Percentiles rank a stretch among this genome's conserved stretches.
Evolutionary conservation across 2,113 vertebrate genomes (phyloP).

Genomic region (Nothobranchius furzeri): DNA sequence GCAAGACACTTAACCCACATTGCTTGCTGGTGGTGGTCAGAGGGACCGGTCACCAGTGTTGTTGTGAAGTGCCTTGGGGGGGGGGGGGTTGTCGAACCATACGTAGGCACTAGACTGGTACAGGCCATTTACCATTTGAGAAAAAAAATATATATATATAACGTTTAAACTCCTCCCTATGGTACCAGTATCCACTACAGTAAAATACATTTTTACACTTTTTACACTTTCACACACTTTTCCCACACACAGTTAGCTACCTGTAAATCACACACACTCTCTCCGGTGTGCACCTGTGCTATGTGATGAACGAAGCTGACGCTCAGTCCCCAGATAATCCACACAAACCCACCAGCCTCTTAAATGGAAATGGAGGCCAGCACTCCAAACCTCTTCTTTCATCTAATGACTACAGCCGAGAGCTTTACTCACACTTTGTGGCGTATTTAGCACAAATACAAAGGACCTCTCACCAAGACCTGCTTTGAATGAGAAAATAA

Average conservation of each 20-base stretch:
- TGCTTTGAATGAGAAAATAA: constrained; percentile 21
- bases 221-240: background rate
- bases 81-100: too few relatives aligned
- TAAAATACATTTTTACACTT: constrained; percentile 4
- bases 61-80: too few relatives aligned
- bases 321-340: constrained; percentile 38
- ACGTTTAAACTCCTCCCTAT: background rate
- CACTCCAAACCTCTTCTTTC: constrained; percentile 45
- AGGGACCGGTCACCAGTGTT: too few relatives aligned
- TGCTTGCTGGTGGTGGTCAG: too few relatives aligned
- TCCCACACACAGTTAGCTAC: constrained; percentile 14
- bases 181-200: background rate
- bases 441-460: constrained; percentile 42
- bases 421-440: constrained; percentile 27
- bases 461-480: constrained; percentile 23
- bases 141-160: too few relatives aligned
- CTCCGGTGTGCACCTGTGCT: constrained; percentile 7
- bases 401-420: constrained; percentile 46
- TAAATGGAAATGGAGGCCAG: constrained; percentile 36
- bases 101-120: too few relatives aligned
- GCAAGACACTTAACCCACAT: too few relatives aligned
- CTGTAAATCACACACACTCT: constrained; percentile 17
- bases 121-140: background rate
- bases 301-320: constrained; percentile 10
- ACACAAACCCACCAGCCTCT: constrained; percentile 49